A percentile compares a stretch with the other conserved stretches of the same genome.
Evolutionary conservation across 2,113 vertebrate genomes (phyloP).

Genomic region (Cnemophilus loriae): DNA sequence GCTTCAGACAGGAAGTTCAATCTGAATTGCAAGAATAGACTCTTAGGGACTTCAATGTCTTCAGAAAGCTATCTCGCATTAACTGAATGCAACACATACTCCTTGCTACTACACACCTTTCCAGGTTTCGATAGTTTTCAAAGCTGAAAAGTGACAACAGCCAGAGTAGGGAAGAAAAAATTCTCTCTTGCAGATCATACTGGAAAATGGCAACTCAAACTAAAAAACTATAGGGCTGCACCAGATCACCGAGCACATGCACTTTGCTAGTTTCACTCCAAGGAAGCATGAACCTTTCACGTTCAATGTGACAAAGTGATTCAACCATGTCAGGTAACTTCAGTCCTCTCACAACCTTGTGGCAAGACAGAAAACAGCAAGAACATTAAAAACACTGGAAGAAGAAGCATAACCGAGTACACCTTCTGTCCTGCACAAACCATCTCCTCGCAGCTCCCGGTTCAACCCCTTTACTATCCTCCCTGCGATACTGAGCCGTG

Average conservation of each 20-base stretch:
- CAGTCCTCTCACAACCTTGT: background rate
- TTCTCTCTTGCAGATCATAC: background rate
- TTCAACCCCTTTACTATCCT: fast-evolving
- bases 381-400: too few relatives aligned
- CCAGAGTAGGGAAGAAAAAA: background rate
- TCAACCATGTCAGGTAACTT: background rate
- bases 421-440: background rate
- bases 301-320: background rate
- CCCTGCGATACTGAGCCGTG: background rate
- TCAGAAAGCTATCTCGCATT: background rate
- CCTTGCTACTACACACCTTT: background rate
- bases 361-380: background rate
- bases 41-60: background rate
- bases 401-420: background rate
- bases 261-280: background rate
- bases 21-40: fast-evolving
- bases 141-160: background rate
- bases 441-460: background rate
- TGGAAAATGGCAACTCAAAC: background rate
- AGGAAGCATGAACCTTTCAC: background rate
- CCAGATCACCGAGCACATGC: background rate
- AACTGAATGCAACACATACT: fast-evolving
- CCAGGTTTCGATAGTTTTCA: background rate
- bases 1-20: background rate
- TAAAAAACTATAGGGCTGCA: background rate